Percentiles rank a stretch among this genome's conserved stretches.
These are phyloP conservation scores for Ptilodon capucinus DNA, from an alignment of 2,888 invertebrate genomes.

Conservation along the genomic window DNA sequence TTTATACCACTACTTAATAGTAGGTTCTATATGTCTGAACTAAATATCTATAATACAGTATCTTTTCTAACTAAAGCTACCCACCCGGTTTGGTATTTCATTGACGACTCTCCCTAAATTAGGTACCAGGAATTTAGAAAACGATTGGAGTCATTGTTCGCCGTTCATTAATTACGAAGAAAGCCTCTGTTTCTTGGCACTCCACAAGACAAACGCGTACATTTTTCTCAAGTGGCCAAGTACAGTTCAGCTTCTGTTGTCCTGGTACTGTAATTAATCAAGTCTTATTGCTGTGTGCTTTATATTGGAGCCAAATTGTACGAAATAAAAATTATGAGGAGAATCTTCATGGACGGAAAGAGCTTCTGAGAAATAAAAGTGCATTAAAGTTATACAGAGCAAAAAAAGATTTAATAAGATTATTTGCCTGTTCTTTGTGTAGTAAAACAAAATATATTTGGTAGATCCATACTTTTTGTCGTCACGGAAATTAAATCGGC, in stretches of 20 bases:
- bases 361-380: not conserved
- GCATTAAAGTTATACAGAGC: not conserved
- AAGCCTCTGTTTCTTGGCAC: slow-evolving; percentile 23
- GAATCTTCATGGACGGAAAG: not conserved
- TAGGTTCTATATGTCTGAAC: too few relatives aligned
- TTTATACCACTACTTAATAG: too few relatives aligned
- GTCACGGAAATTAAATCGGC: too few relatives aligned
- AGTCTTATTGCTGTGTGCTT: slow-evolving; percentile 10
- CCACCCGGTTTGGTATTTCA: too few relatives aligned
- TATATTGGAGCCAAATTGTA: not conserved
- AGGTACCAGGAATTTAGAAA: not conserved
- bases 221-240: slow-evolving; percentile 33
- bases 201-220: slow-evolving; percentile 34
- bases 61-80: too few relatives aligned
- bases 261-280: slow-evolving; percentile 25
- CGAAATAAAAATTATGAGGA: not conserved
- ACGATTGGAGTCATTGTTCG: not conserved
- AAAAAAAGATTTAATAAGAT: too few relatives aligned
- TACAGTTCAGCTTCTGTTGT: slow-evolving; percentile 20
- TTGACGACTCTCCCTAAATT: too few relatives aligned
- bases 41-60: too few relatives aligned
- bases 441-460: too few relatives aligned
- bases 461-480: too few relatives aligned
- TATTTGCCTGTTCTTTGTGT: too few relatives aligned
- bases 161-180: slow-evolving; percentile 4